A percentile compares a stretch with the other conserved stretches of the same genome.
These are phyloP conservation scores for Monopis laevigella DNA, from an alignment of 2,888 invertebrate genomes.

Conservation along the genomic window DNA sequence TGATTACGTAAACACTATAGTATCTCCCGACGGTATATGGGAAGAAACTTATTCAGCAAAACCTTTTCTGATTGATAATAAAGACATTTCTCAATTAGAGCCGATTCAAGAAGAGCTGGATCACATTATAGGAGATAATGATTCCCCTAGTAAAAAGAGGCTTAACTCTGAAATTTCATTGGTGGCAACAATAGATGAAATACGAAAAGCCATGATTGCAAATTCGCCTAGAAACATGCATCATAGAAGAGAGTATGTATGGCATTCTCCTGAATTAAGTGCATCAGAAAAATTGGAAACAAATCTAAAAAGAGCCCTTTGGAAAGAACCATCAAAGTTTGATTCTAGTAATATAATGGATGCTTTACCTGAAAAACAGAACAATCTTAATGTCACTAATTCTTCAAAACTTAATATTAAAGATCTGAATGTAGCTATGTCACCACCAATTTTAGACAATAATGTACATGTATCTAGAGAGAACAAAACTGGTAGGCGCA, in stretches of 20 bases:
- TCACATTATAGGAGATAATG: constrained; percentile 57
- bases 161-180: constrained; percentile 66
- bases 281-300: constrained; percentile 39
- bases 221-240: constrained; percentile 67
- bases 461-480: constrained; percentile 20
- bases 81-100: constrained; percentile 63
- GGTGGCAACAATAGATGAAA: constrained; percentile 72
- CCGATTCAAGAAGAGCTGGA: constrained; percentile 68
- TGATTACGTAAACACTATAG: constrained; percentile 63
- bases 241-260: constrained; percentile 59
- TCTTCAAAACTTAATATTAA: constrained; percentile 37
- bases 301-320: constrained; percentile 47
- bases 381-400: constrained; percentile 32
- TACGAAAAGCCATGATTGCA: constrained; percentile 63
- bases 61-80: constrained; percentile 63
- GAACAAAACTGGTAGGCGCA: constrained; percentile 34
- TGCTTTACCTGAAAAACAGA: constrained; percentile 50
- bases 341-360: constrained; percentile 52
- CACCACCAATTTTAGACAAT: constrained; percentile 22
- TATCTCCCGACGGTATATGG: constrained; percentile 42
- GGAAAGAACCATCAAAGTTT: constrained; percentile 59
- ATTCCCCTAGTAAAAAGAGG: constrained; percentile 43
- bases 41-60: constrained; percentile 64
- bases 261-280: constrained; percentile 51
- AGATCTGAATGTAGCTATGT: constrained; percentile 27